These are phyloP conservation scores for Syngnathus acus DNA, from an alignment of 2,797 vertebrate genomes.

Conservation along the genomic window DNA sequence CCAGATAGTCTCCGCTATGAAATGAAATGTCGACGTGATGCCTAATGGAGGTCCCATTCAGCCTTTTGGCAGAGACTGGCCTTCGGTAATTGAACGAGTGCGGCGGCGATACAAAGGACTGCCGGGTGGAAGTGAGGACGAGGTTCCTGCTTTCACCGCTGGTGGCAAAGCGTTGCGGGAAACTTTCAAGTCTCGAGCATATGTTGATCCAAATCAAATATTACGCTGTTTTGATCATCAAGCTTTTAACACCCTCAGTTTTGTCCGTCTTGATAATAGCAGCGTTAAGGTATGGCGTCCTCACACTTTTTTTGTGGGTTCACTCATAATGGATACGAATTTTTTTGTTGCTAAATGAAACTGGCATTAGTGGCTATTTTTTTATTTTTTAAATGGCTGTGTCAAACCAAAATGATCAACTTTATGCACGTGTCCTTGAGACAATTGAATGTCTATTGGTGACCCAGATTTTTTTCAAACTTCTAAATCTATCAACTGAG, in stretches of 20 bases:
- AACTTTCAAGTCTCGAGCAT: background rate
- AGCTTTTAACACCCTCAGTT: background rate
- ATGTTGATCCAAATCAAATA: background rate
- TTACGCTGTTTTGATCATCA: background rate
- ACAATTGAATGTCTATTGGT: too few relatives aligned
- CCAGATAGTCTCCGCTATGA: conserved; percentile 59
- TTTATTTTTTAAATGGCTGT: background rate
- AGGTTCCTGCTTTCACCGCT: background rate
- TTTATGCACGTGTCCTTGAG: background rate
- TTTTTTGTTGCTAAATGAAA: background rate
- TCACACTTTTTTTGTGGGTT: too few relatives aligned
- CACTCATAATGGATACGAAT: background rate
- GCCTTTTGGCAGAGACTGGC: conserved; percentile 41
- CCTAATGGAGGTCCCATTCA: conserved; percentile 60
- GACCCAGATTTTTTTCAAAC: background rate
- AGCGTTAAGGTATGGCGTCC: background rate
- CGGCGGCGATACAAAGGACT: background rate
- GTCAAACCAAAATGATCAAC: too few relatives aligned
- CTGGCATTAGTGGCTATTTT: background rate
- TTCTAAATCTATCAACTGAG: too few relatives aligned
- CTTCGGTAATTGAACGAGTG: conserved; percentile 47
- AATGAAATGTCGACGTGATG: conserved; percentile 50
- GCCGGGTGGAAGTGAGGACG: background rate
- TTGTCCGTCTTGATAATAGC: background rate
- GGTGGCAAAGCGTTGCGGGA: background rate